Percentiles rank a stretch among this genome's conserved stretches.
Conservation (phyloP, 2,888 invertebrate species). For the Clitarchus hookeri region DNA sequence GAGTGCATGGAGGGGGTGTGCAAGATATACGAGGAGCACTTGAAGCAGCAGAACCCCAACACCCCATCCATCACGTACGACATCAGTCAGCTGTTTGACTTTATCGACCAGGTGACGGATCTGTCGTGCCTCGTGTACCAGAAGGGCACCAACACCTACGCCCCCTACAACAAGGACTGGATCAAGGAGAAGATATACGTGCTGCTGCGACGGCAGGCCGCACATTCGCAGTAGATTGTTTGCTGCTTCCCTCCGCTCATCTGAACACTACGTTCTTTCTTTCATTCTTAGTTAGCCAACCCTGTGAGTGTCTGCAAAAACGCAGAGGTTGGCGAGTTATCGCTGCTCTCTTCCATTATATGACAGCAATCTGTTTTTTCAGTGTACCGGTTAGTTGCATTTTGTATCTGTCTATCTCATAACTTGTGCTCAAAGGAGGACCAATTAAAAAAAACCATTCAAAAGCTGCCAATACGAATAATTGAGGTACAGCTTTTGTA, state of each 20-base stretch:
- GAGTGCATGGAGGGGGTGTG: conserved; percentile 99
- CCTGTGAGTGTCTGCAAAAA: neutral
- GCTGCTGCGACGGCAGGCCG: conserved; percentile 79
- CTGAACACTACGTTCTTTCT: no score
- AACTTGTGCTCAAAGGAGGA: neutral
- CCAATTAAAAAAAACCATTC: neutral
- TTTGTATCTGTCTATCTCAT: neutral
- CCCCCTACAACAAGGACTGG: conserved; percentile 99
- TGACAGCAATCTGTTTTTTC: neutral
- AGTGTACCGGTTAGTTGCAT: neutral
- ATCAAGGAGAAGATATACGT: conserved; percentile 99
- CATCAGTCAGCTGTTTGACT: conserved; percentile 96
- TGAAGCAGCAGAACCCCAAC: conserved; percentile 93
- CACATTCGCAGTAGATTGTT: neutral
- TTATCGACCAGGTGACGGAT: conserved; percentile 94
- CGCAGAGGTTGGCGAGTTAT: neutral
- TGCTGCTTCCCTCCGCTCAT: neutral
- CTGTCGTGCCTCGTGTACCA: conserved; percentile 94
- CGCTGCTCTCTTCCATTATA: neutral
- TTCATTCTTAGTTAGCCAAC: neutral
- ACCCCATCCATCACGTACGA: conserved; percentile 98
- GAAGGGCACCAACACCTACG: conserved; percentile 93
- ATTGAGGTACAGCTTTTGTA: neutral
- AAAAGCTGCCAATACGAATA: neutral
- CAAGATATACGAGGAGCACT: conserved; percentile 98